These are phyloP conservation scores for Argynnis bischoffii DNA, from an alignment of 2,888 invertebrate genomes.

Conservation along the genomic window DNA sequence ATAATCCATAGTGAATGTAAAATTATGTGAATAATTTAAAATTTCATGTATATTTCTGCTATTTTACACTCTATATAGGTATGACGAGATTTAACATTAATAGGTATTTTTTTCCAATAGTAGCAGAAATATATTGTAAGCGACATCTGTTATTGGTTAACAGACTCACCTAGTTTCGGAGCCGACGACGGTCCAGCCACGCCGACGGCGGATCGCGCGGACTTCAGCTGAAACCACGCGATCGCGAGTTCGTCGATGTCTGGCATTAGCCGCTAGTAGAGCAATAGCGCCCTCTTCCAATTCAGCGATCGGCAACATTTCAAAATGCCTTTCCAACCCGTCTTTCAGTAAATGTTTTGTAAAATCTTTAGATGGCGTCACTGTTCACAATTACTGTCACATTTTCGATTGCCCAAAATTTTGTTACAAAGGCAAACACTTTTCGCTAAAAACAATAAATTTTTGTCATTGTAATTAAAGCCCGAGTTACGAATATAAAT, in stretches of 20 bases:
- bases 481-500: not conserved
- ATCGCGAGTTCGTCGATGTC: constrained; percentile 68
- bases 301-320: constrained; percentile 75
- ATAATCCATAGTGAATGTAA: too few relatives aligned
- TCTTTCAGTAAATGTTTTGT: constrained; percentile 23
- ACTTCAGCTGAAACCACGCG: constrained; percentile 74
- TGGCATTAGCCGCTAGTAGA: constrained; percentile 53
- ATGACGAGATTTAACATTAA: too few relatives aligned
- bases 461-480: constrained; percentile 1
- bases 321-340: constrained; percentile 6
- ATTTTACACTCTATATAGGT: too few relatives aligned
- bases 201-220: constrained; percentile 80
- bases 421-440: not conserved
- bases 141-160: constrained; percentile 59
- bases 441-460: not conserved
- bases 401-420: constrained; percentile 27
- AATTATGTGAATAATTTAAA: too few relatives aligned
- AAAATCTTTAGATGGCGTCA: constrained; percentile 43
- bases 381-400: constrained; percentile 30
- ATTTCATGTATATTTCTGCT: too few relatives aligned
- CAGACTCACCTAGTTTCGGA: constrained; percentile 86
- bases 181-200: constrained; percentile 90
- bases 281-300: constrained; percentile 69
- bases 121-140: constrained; percentile 34
- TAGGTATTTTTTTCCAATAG: not conserved